Evolutionary conservation across 1,140 invertebrate genomes (phyloP), one percentile per base, ranked within the genome.

Genomic region (Drusus annulatus): DNA sequence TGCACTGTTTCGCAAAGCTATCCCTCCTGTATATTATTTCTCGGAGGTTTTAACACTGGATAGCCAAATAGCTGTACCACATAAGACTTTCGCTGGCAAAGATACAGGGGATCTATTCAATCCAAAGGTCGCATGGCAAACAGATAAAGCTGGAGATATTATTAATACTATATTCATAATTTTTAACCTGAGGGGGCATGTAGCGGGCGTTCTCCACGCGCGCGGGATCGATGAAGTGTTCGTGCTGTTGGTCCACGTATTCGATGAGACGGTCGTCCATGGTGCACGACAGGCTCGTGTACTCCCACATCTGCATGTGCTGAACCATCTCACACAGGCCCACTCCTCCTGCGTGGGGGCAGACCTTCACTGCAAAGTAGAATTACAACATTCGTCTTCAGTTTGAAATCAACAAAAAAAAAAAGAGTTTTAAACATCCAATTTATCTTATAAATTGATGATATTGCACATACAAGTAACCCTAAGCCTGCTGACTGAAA

Each of bases 271-370:
- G 90, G 58, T 93, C 92, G 28, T 96, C 91, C 79, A 90, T 92
- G 8, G 92, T 93, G 21, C 91, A 93, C 19, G 94, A 94, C 0
- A 97, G 86, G 68, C 91, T 90, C 15, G 96, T 91, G 88, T 93
- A 97, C 86, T 98, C 96, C 93, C 96, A 98, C 84, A 95, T 93
- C 88, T 97, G 95, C 17, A 98, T 89, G 89, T 98, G 97, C 84
- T 98, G 96, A 3, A 98, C 95, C 92, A 97, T 95, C 90, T 98
- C 97, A 86, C 96, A 98, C 0, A 98, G 90, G 8, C 96, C 97
- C 1, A 98, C 94, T 16, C 97, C 97, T 16, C 97, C 97, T 69
- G 96, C 96, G 89, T 98, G 97, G 0, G 97, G 97, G 87, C 96
- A 97, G 0, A 98, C 95, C 85, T 96, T 96, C 52, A 98, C 96